Evolutionary conservation across 2,113 vertebrate species (phyloP).

Genomic region (Mus musculus): GRCm39 chr5:36464001-36464500

Average conservation of each 20-base stretch:
- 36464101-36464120: accelerated
- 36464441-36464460: neutral
- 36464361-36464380: constrained; percentile 69
- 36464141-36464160: accelerated
- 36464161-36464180: neutral
- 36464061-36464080: neutral
- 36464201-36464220: constrained; percentile 39
- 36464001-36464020: neutral
- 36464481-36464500: accelerated
- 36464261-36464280: constrained; percentile 66
- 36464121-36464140: neutral
- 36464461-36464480: neutral
- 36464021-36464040: accelerated
- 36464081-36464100: neutral
- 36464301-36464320: constrained; percentile 1
- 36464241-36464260: neutral
- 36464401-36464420: constrained; percentile 38
- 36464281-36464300: neutral
- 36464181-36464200: neutral
- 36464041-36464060: neutral
- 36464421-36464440: neutral
- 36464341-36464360: constrained; percentile 28
- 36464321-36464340: constrained; percentile 2
- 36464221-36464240: neutral
- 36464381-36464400: constrained; percentile 10